Evolutionary conservation across 2,888 invertebrate genomes (phyloP).

Genomic region (Rhimphoctona megacephalus): DNA sequence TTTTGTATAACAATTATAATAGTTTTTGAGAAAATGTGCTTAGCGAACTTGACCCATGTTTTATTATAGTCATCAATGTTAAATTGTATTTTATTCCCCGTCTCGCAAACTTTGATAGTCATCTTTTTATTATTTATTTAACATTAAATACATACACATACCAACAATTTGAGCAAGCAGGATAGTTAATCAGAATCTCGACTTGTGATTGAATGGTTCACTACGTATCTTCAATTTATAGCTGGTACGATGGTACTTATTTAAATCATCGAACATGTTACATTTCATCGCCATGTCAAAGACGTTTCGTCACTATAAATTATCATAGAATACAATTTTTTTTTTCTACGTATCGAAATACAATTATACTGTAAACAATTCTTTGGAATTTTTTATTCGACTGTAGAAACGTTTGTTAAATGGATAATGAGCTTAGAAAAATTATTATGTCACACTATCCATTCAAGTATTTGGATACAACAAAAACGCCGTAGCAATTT

Average conservation of each 20-base stretch:
- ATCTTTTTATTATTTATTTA: background rate
- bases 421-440: background rate
- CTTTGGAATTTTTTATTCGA: background rate
- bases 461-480: background rate
- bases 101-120: background rate
- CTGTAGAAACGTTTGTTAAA: background rate
- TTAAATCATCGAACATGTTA: background rate
- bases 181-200: background rate
- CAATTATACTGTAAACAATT: background rate
- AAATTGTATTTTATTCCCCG: background rate
- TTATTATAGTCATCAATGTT: background rate
- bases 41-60: conserved; percentile 1
- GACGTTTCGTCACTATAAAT: background rate
- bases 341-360: background rate
- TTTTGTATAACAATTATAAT: conserved; percentile 9
- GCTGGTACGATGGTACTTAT: background rate
- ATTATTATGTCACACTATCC: background rate
- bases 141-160: background rate
- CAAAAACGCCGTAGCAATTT: background rate
- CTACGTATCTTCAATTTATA: background rate
- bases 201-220: background rate
- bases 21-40: conserved; percentile 1
- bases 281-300: background rate
- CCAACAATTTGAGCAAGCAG: background rate
- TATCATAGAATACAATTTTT: background rate